phyloP scores from a whole-genome alignment of 2,113 vertebrate genomes.

The Hyla sarda region DNA sequence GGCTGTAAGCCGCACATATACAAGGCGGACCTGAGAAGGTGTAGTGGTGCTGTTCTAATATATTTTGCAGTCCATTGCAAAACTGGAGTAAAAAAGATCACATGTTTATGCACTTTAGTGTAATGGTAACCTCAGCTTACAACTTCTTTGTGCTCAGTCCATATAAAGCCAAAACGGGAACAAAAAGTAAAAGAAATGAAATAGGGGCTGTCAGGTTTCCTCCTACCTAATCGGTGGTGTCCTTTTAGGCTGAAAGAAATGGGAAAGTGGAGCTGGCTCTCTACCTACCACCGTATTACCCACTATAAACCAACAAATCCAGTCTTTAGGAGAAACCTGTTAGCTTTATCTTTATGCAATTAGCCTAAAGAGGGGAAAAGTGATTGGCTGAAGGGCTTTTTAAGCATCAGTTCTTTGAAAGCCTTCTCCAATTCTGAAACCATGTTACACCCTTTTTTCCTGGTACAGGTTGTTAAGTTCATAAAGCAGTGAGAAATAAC shows the following conservation, averaged over 20 bases:
- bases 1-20: constrained; percentile 88
- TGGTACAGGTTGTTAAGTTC: constrained; percentile 85
- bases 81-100: constrained; percentile 77
- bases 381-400: constrained; percentile 80
- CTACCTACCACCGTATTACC: constrained; percentile 89
- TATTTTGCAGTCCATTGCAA: constrained; percentile 87
- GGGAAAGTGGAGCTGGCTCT: constrained; percentile 76
- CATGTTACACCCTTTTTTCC: constrained; percentile 79
- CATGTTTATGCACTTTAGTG: constrained; percentile 78
- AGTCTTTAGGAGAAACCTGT: constrained; percentile 82
- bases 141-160: constrained; percentile 88
- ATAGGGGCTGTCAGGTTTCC: constrained; percentile 81
- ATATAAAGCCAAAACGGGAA: constrained; percentile 80
- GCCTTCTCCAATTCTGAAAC: constrained; percentile 87
- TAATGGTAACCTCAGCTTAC: constrained; percentile 84
- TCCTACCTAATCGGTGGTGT: constrained; percentile 84
- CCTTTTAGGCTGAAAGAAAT: constrained; percentile 78
- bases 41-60: constrained; percentile 80
- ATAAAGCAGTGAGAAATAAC: constrained; percentile 86
- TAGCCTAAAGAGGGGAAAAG: constrained; percentile 76
- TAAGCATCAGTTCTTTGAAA: constrained; percentile 85
- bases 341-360: constrained; percentile 77
- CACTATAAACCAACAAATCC: constrained; percentile 78
- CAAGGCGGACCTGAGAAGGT: constrained; percentile 86
- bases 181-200: constrained; percentile 35